Percentiles rank a stretch among this genome's conserved stretches.
These are phyloP conservation scores for Leptobrachium leishanense DNA, from an alignment of 2,113 vertebrate genomes.

Conservation along the genomic window DNA sequence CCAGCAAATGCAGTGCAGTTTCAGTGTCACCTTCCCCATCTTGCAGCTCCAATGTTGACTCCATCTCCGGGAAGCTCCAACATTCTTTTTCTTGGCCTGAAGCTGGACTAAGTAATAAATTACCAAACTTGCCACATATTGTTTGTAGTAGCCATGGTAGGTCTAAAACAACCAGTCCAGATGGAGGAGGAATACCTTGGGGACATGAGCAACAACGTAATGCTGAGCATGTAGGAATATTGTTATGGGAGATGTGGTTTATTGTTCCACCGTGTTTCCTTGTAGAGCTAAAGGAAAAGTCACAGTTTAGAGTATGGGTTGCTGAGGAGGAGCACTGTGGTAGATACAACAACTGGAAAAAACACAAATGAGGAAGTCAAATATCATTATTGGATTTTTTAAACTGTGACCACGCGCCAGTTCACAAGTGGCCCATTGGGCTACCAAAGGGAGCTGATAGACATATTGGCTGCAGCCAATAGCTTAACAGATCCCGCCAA, in stretches of 20 bases:
- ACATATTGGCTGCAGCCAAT: no score
- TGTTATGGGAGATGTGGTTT: neutral
- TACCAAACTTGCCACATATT: slow-evolving; percentile 44
- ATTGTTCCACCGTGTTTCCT: neutral
- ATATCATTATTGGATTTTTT: neutral
- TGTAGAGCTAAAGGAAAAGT: neutral
- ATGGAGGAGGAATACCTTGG: neutral
- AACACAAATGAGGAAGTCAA: neutral
- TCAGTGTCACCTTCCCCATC: neutral
- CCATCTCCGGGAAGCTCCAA: slow-evolving; percentile 26
- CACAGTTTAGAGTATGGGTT: neutral
- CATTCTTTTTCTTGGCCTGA: slow-evolving; percentile 11
- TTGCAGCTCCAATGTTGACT: slow-evolving; percentile 6
- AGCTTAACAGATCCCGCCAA: no score
- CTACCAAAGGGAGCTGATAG: no score
- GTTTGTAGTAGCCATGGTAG: slow-evolving; percentile 39
- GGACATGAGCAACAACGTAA: neutral
- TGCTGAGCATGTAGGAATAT: neutral
- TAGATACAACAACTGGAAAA: slow-evolving; percentile 30
- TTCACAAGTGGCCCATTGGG: no score
- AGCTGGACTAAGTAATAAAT: slow-evolving; percentile 23
- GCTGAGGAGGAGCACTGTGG: neutral
- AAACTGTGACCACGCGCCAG: no score
- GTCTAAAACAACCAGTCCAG: slow-evolving; percentile 35
- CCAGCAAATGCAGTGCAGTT: slow-evolving; percentile 22